Base-by-base conservation (phyloP, 2,888 invertebrate genomes). In the Nomada fabriciana region DNA sequence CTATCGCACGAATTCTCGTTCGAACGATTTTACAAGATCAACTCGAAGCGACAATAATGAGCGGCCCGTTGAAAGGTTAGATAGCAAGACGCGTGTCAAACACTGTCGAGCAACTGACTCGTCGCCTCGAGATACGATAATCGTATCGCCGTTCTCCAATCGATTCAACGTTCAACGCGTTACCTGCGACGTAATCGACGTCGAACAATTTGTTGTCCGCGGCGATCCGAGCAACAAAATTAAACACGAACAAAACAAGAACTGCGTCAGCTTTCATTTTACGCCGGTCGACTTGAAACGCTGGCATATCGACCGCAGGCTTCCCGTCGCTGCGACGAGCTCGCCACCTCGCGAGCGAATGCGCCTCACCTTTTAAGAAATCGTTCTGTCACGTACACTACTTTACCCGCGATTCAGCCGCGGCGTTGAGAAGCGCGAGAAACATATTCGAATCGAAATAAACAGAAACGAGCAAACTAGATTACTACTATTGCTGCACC, bases 211-310 rank as follows among this genome's bases (percentile, higher is more conserved):
- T 29, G 10, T 36, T 47, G 7, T 42, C n/a, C 2, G 71, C 67
- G 43, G 52, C 4, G 18, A 36, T 53, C 42, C 5, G 13, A 11
- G 20, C 15, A 18, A 72, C 0, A 11, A 68, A 52, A 42, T 23
- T n/a, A n/a, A 67, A 71, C 25, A 20, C 13, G 9, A 71, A 23
- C 29, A 82, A 9, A 36, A 75, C 1, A 0, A 59, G 15, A 15
- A 42, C 9, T 11, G 2, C 11, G 25, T 13, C 5, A n/a, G 10
- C 13, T 25, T 57, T 81, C 82, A 82, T 82, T 36, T 71, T 80
- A 47, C 36, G 4, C 47, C 15, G 47, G 47, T 13, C 47, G 47
- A 47, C 15, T 3, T 2, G 15, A 47, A 47, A 10, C 11, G 47
- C 25, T 25, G 25, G 23, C 18, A 25, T 59, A 70, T 59, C 59